Base-by-base conservation (phyloP, 2,113 vertebrate species). In the Gymnocephalus cernua region DNA sequence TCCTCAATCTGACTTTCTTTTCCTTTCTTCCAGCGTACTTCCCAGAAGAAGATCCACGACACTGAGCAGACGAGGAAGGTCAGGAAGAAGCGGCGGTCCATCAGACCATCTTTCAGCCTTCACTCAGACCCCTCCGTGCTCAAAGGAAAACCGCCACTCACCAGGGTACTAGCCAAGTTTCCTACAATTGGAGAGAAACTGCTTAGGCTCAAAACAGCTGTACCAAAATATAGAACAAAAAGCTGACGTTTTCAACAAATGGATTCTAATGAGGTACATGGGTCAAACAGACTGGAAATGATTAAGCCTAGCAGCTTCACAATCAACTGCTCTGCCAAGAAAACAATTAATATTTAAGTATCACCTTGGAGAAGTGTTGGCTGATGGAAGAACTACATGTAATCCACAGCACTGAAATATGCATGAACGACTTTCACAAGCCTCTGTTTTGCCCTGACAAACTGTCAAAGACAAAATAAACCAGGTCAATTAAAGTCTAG, bases 11-110 rank as follows among this genome's bases (percentile, higher is more conserved):
- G 94, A 93, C 86, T 93, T 68, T 94, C 91, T 87, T 95, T 91
- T 69, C 92, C 88, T 88, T 93, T 95, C 92, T 95, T 96, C 96
- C 94, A 93, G 80, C 89, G 94, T 89, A 95, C 91, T 92, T 96
- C 96, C 96, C 95, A 96, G 93, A 95, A 95, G 88, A 96, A 90
- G 86, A 96, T 93, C 95, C 95, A 96, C 90, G 64, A 91, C 73
- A 93, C 89, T 75, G 94, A 95, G 88, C 94, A 95, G 50, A 88
- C 77, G 85, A 94, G 74, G 78, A 96, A 96, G 84, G 92, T 96
- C 95, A 97, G 88, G 80, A 95, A 93, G 89, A 97, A 96, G 84
- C 92, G 88, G 86, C 93, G 95, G 95, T 96, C 95, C 93, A 96
- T 95, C 95, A 96, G 95, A 94, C 93, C 91, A 95, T 96, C 87